These are phyloP conservation scores for Corydoras sp. DNA, from an alignment of 2,113 vertebrate genomes.

Conservation along the genomic window DNA sequence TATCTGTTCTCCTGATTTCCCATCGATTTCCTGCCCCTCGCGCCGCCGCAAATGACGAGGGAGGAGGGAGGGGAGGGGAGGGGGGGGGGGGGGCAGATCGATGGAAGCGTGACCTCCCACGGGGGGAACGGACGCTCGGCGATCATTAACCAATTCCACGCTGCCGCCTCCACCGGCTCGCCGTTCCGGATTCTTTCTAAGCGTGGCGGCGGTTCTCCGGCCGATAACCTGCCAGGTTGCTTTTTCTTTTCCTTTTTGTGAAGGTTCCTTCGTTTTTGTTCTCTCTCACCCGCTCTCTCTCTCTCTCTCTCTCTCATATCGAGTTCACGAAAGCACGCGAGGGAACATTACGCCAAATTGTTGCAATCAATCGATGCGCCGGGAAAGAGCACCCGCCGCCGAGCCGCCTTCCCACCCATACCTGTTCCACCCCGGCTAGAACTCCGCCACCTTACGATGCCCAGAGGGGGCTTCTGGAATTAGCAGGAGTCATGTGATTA, in stretches of 20 bases:
- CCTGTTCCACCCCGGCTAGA: not conserved
- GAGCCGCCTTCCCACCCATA: too few relatives aligned
- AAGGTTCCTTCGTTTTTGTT: too few relatives aligned
- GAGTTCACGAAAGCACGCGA: too few relatives aligned
- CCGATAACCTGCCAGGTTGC: slow-evolving; percentile 32
- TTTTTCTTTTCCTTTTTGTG: slow-evolving; percentile 29
- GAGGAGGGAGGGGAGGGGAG: not conserved
- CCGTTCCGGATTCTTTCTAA: slow-evolving; percentile 12
- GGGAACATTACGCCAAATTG: too few relatives aligned
- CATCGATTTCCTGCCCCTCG: slow-evolving; percentile 62
- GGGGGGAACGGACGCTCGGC: slow-evolving; percentile 45
- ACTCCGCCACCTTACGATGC: not conserved
- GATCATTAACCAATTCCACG: slow-evolving; percentile 54
- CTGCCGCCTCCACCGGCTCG: slow-evolving; percentile 31
- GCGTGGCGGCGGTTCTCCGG: slow-evolving; percentile 8
- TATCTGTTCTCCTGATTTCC: slow-evolving; percentile 60
- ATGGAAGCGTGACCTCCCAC: slow-evolving; percentile 56
- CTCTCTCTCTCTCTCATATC: too few relatives aligned
- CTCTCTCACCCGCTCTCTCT: too few relatives aligned
- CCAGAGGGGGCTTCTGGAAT: not conserved
- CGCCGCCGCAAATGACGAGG: slow-evolving; percentile 38
- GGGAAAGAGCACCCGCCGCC: too few relatives aligned
- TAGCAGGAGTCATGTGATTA: not conserved
- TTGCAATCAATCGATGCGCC: too few relatives aligned
- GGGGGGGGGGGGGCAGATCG: slow-evolving; percentile 46